phyloP scores from a whole-genome alignment of 2,888 invertebrate species.

The Heteromurus nitidus region DNA sequence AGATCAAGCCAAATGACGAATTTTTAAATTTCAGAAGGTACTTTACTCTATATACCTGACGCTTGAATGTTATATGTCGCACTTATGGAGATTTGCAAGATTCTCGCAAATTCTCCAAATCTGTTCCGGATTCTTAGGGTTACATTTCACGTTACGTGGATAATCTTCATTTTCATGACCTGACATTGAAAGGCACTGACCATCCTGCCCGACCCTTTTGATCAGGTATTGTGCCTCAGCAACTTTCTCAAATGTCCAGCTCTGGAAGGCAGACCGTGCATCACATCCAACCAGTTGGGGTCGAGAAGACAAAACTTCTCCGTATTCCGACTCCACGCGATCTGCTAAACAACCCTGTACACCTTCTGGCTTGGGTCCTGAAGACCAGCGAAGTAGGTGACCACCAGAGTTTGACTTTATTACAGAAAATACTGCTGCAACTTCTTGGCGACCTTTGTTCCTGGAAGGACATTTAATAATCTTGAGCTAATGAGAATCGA shows the following conservation, averaged over 20 bases:
- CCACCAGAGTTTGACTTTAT: conserved; percentile 68
- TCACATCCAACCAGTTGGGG: conserved; percentile 66
- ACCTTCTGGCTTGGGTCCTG: conserved; percentile 62
- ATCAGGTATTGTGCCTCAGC: conserved; percentile 56
- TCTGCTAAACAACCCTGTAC: conserved; percentile 66
- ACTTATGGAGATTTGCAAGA: conserved; percentile 49
- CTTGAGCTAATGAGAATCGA: neutral
- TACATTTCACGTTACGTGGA: conserved; percentile 44
- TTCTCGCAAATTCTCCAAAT: conserved; percentile 69
- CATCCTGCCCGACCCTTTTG: conserved; percentile 38
- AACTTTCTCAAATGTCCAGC: conserved; percentile 64
- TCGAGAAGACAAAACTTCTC: conserved; percentile 33
- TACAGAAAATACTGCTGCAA: conserved; percentile 64
- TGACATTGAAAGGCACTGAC: conserved; percentile 49
- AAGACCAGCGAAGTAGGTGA: conserved; percentile 65
- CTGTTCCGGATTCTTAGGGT: conserved; percentile 63
- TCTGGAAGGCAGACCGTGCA: conserved; percentile 49
- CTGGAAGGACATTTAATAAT: conserved; percentile 22
- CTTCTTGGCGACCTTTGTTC: conserved; percentile 61
- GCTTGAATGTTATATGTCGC: conserved; percentile 45
- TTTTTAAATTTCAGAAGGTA: neutral
- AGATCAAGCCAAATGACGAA: neutral
- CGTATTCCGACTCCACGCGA: conserved; percentile 42
- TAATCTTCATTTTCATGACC: conserved; percentile 58
- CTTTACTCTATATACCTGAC: neutral